Evolutionary conservation across 53 echinoderm and acorn worm species (phyloP), one percentile per base, ranked within the genome.

Genomic region (Paracentrotus lividus): DNA sequence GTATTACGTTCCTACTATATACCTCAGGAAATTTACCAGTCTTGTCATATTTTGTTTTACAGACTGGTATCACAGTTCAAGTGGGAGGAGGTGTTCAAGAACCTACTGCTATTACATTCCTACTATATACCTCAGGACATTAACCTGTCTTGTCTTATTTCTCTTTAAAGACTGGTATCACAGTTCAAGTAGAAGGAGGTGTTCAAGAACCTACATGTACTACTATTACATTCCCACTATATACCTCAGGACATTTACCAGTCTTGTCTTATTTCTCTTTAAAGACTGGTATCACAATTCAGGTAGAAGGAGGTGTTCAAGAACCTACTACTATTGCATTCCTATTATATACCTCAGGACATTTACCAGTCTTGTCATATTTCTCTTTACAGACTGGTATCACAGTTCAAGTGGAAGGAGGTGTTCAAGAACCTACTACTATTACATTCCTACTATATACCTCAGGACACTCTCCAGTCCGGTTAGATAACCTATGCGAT

Each of bases 401-500:
- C 65, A 98, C 95, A 10, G 96, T 98, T 34, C 95, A 97, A 57
- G 95, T 97, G 24, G 97, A 97, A 94, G 99, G 99, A 49, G 99
- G 99, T 66, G 95, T 97, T 24, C 93, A 96, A 85, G 96, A 97
- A 23, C 99, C 99, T 15, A 98, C 97, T 5, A 95, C 95, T 1
- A 81, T 98, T 49, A 97, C 96, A 15, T 97, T 96, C 93, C 84
- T 94, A 66, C 95, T 94, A 5, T 97, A 96, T 56, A 84, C 84
- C 85, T 75, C 94, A 31, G 98, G 98, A 20, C 97, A 99, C 44
- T 95, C 47, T 49, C 85, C 58, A 94, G 97, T 99, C 93, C 94
- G 99, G 93, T 88, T 99, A 36, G 99, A 99, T 55, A 99, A 99
- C 85, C 96, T 96, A 45, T 99, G 99, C 53, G 97, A 99, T 81